A percentile compares a stretch with the other conserved stretches of the same genome.
Evolutionary conservation across 1,140 invertebrate species (phyloP).

Genomic region (Drosophila orena): DNA sequence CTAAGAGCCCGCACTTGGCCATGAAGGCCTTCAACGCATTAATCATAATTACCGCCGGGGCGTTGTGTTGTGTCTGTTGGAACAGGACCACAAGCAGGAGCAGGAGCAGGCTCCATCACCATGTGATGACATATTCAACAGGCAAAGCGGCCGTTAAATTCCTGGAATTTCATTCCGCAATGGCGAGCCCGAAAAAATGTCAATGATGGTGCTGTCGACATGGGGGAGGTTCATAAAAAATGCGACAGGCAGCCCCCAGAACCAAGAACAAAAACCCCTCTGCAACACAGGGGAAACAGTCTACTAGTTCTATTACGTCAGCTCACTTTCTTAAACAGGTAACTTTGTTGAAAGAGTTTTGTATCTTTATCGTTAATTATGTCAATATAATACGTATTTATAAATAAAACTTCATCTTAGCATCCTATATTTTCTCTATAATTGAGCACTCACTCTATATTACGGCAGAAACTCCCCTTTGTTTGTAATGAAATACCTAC

Average conservation of each 20-base stretch:
- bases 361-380: no score
- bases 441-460: no score
- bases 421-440: no score
- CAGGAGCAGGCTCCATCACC: not conserved
- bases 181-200: constrained; percentile 50
- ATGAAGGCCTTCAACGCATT: constrained; percentile 59
- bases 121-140: constrained; percentile 61
- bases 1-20: constrained; percentile 14
- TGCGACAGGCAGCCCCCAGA: constrained; percentile 34
- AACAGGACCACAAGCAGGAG: no score
- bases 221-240: constrained; percentile 64
- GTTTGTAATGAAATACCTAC: no score
- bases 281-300: not conserved
- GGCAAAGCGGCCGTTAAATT: constrained; percentile 58
- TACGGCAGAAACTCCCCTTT: no score
- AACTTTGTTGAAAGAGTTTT: not conserved
- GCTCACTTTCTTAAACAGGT: no score
- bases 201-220: constrained; percentile 45
- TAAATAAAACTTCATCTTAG: no score
- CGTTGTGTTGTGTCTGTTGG: constrained; percentile 3
- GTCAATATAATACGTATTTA: no score
- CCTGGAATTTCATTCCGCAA: constrained; percentile 63
- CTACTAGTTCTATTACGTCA: not conserved
- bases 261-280: not conserved
- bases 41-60: constrained; percentile 72